These are phyloP conservation scores for Epirrita christyi DNA, from an alignment of 2,888 invertebrate genomes.

Conservation along the genomic window DNA sequence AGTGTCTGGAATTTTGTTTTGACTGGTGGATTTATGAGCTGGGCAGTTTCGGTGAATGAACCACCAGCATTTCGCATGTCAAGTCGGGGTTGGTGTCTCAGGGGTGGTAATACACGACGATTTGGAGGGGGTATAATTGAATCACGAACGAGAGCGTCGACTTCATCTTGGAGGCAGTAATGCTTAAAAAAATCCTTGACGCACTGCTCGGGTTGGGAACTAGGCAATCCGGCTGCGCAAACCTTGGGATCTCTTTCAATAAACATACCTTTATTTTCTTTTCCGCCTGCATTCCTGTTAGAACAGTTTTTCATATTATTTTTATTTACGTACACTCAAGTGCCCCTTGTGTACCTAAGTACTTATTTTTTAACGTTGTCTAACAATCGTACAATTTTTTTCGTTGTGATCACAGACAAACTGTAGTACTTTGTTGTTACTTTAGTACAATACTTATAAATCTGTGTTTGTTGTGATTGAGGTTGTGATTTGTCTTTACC, in stretches of 20 bases:
- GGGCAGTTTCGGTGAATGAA: constrained; percentile 34
- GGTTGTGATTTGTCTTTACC: too few relatives aligned
- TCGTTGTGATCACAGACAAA: too few relatives aligned
- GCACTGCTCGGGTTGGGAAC: constrained; percentile 35
- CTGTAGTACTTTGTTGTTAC: too few relatives aligned
- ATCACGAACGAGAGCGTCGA: constrained; percentile 51
- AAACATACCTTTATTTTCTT: constrained; percentile 55
- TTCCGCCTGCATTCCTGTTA: constrained; percentile 43
- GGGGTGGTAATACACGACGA: constrained; percentile 35
- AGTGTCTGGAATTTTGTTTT: constrained; percentile 51
- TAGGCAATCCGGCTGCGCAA: constrained; percentile 50
- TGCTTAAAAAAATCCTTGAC: constrained; percentile 41
- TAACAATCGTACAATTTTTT: too few relatives aligned
- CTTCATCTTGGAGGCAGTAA: constrained; percentile 53
- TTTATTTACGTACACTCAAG: too few relatives aligned
- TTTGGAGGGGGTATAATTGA: constrained; percentile 42
- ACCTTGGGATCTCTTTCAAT: constrained; percentile 49
- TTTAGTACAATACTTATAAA: too few relatives aligned
- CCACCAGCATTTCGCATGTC: constrained; percentile 49
- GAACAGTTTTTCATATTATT: too few relatives aligned
- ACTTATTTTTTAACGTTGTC: too few relatives aligned
- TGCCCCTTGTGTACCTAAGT: too few relatives aligned
- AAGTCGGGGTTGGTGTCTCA: constrained; percentile 29
- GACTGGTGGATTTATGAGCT: constrained; percentile 46
- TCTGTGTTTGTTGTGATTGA: too few relatives aligned